Base-by-base conservation (phyloP, 2,113 vertebrate species). In the Romanogobio albipinnatus region DNA sequence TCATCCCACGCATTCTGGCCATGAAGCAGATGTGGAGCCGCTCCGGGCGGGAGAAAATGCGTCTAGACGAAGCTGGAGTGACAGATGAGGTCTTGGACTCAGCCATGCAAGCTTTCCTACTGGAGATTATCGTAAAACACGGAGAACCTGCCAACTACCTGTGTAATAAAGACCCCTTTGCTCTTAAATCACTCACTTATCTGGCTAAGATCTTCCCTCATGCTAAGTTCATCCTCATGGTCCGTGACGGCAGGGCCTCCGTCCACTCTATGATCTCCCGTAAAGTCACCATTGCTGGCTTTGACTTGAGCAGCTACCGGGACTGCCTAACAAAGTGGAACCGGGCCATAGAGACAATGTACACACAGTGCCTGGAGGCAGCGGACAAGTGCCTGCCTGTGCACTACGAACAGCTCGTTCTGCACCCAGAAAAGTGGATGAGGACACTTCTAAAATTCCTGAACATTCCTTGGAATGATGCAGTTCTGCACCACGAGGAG, bases 11-110 rank as follows among this genome's bases (percentile, higher is more conserved):
- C 10, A 98, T 99, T 59, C 92, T 99, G 89, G 97, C 97, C 0
- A 96, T 99, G 83, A 99, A 99, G 85, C 98, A 99, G 94, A 99
- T 99, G 97, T 99, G 98, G 98, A 98, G 97, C 13, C 94, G 97
- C 9, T 99, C 98, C 0, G 97, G 97, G 76, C 95, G 97, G 81
- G 98, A 99, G 92, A 99, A 99, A 87, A 96, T 99, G 92, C 95
- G 98, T 0, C 92, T 99, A 90, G 97, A 99, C 0, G 98, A 99
- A 90, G 98, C 98, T 0, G 98, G 98, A 0, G 98, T 99, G 36
- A 99, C 98, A 0, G 98, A 99, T 0, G 97, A 99, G 89, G 98
- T 99, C 84, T 89, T 99, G 87, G 97, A 99, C 45, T 97, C 97
- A 0, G 98, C 98, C 90, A 99, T 99, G 98, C 96, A 96, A 92